A percentile compares a stretch with the other conserved stretches of the same genome.
These are phyloP conservation scores for Pollenia griseotomentosa DNA, from an alignment of 2,888 invertebrate species.

Conservation along the genomic window DNA sequence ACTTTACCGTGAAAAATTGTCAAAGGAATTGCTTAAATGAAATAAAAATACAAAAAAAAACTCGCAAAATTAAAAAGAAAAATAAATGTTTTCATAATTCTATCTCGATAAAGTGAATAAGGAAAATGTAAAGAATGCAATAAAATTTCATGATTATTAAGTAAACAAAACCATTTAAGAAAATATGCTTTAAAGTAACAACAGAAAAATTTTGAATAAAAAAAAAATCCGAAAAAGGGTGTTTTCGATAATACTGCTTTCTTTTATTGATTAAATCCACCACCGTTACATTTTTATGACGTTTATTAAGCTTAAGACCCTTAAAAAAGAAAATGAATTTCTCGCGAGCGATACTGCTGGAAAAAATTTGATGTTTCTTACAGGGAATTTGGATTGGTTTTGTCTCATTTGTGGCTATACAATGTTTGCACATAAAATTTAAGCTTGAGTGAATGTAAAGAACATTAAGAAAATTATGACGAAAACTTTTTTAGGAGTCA, in stretches of 20 bases:
- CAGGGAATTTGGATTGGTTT: background rate
- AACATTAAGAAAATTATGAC: conserved; percentile 46
- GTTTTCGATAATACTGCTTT: background rate
- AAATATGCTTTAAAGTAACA: conserved; percentile 26
- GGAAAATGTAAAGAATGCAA: conserved; percentile 61
- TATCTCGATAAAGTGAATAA: conserved; percentile 31
- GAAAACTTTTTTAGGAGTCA: background rate
- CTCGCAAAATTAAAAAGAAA: conserved; percentile 9
- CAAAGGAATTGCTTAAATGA: conserved; percentile 59
- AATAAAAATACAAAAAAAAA: conserved; percentile 3
- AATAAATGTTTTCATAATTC: conserved; percentile 65
- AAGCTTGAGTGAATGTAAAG: conserved; percentile 29
- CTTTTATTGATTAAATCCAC: conserved; percentile 4
- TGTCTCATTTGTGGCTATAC: conserved; percentile 23
- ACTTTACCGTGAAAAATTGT: conserved; percentile 56
- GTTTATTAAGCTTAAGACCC: background rate
- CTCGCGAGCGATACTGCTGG: background rate
- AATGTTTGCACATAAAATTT: conserved; percentile 34
- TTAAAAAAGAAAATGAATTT: background rate
- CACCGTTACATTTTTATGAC: conserved; percentile 39
- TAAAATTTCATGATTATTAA: conserved; percentile 64
- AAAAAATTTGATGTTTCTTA: background rate
- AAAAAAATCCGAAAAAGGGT: conserved; percentile 11
- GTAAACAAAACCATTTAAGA: conserved; percentile 35
- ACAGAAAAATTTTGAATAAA: background rate